phyloP scores from a whole-genome alignment of 1,140 invertebrate species.

The Cheumatopsyche charites region DNA sequence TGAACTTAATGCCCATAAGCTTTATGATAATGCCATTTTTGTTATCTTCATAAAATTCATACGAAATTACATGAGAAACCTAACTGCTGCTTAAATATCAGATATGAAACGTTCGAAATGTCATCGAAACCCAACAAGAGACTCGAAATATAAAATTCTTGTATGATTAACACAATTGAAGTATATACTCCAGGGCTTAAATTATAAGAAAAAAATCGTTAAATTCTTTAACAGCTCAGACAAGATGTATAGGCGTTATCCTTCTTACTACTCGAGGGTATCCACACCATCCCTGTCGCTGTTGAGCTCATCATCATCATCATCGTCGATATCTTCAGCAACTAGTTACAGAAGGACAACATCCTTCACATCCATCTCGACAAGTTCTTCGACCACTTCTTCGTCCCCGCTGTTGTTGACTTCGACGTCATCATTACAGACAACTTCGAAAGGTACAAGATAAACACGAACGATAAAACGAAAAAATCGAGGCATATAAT shows the following conservation, averaged over 20 bases:
- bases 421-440: slow-evolving; percentile 20
- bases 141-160: too few species aligned
- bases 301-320: slow-evolving; percentile 32
- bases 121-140: too few species aligned
- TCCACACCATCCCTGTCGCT: slow-evolving; percentile 35
- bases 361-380: slow-evolving; percentile 7
- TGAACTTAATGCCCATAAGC: too few species aligned
- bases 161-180: background rate
- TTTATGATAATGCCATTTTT: too few species aligned
- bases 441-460: slow-evolving; percentile 24
- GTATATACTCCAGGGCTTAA: too few species aligned
- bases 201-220: background rate
- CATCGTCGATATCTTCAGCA: slow-evolving; percentile 27
- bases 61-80: too few species aligned
- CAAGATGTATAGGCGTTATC: slow-evolving; percentile 46
- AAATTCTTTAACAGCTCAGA: slow-evolving; percentile 7
- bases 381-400: background rate
- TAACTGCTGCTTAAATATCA: too few species aligned
- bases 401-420: background rate
- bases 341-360: slow-evolving; percentile 14
- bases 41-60: too few species aligned
- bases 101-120: too few species aligned
- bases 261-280: slow-evolving; percentile 44
- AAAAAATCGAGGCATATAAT: too few species aligned
- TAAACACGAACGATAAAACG: background rate